Evolutionary conservation across 2,797 vertebrate genomes (phyloP), one percentile per base, ranked within the genome.

Genomic region (Macrochelys suwanniensis): DNA sequence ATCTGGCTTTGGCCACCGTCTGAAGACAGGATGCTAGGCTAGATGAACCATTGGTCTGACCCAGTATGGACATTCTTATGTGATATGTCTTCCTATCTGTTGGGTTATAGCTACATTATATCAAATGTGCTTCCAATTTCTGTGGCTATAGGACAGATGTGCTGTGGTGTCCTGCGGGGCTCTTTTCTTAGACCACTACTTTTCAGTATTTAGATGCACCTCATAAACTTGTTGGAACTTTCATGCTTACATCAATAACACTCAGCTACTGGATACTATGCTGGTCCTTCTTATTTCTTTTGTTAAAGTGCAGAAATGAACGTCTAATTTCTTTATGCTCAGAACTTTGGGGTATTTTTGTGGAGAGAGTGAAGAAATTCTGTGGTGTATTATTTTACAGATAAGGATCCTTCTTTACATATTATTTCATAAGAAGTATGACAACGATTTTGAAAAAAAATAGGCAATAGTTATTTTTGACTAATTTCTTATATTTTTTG

Each of bases 141-240:
- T 82, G 49, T 81, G 71, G n/a, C 80, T 33, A 42, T 2, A 47
- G 50, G 77, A 77, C 68, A 86, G 89, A 87, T 53, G 74, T 2
- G 31, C 0, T 31, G 68, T 11, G 68, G 76, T 50, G 25, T 65
- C 88, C 87, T 33, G 8, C 15, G 88, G 77, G 59, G 37, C 53
- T 80, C 31, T 71, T 82, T 56, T 49, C 56, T 94, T 78, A 74
- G 21, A 71, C 50, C 19, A 7, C 86, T 47, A 49, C 85, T 89
- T 88, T 49, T 42, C 37, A 71, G 68, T 71, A 71, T 71, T 61
- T 42, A 42, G 21, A 65, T 78, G 42, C 77, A 74, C 2, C 33
- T 51, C 81, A 71, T 47, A 83, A 74, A 57, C 21, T 21, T 16
- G 42, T 31, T 85, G 90, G 74, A 80, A 47, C 65, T 5, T 17